These are phyloP conservation scores for Craterocephalus amniculus DNA, from an alignment of 2,797 vertebrate species.

Conservation along the genomic window DNA sequence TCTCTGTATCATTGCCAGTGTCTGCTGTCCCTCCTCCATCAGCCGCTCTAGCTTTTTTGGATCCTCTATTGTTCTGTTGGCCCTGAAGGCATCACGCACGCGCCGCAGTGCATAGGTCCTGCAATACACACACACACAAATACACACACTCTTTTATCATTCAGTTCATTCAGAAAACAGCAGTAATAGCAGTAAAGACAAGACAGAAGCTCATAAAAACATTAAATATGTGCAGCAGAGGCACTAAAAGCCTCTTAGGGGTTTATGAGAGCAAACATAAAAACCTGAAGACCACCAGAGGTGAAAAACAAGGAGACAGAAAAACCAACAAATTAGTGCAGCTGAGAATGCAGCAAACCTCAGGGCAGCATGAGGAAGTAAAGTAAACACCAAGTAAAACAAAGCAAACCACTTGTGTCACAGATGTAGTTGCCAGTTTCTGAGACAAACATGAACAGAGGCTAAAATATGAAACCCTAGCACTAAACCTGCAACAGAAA, in stretches of 20 bases:
- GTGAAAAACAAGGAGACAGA: background rate
- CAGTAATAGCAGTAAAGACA: background rate
- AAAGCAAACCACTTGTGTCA: background rate
- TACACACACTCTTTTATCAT: constrained; percentile 1
- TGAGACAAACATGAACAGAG: too few species aligned
- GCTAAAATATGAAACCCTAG: background rate
- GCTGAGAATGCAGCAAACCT: constrained; percentile 30
- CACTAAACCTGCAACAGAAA: background rate
- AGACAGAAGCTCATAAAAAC: constrained; percentile 17
- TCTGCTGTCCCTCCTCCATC: constrained; percentile 83
- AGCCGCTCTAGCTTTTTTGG: constrained; percentile 84
- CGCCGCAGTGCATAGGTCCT: constrained; percentile 91
- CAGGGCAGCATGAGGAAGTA: background rate
- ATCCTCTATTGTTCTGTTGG: constrained; percentile 87
- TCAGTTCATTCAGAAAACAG: background rate
- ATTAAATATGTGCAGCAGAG: constrained; percentile 21
- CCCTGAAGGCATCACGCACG: constrained; percentile 93
- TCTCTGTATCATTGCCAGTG: constrained; percentile 87
- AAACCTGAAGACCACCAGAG: constrained; percentile 6
- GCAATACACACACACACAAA: constrained; percentile 33
- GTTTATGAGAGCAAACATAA: constrained; percentile 21
- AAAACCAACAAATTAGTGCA: constrained; percentile 21
- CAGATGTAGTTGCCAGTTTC: too few species aligned
- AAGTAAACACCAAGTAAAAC: constrained; percentile 2
- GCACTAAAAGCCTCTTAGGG: background rate